Evolutionary conservation across 2,888 invertebrate genomes (phyloP).

Genomic region (Drosophila paramelanica): DNA sequence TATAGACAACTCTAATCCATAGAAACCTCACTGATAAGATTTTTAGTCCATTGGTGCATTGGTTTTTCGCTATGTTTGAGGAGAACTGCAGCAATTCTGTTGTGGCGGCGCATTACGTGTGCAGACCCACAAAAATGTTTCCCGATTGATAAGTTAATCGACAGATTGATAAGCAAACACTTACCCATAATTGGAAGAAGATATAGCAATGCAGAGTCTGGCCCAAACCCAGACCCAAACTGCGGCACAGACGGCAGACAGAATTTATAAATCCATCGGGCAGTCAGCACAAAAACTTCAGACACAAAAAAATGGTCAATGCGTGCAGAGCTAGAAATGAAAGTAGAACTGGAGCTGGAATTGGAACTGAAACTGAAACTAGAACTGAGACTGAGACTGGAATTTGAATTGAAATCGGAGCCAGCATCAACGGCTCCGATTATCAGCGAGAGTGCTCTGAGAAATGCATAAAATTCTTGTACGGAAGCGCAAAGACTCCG

Average conservation of each 20-base stretch:
- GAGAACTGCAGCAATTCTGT: not conserved
- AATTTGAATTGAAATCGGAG: not conserved
- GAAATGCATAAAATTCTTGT: constrained; percentile 68
- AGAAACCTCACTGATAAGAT: too few species aligned
- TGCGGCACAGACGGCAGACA: constrained; percentile 16
- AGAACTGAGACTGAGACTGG: constrained; percentile 3
- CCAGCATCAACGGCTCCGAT: not conserved
- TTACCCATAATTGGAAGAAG: constrained; percentile 11
- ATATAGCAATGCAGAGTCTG: constrained; percentile 7
- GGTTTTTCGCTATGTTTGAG: constrained; percentile 1
- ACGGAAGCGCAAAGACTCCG: constrained; percentile 53
- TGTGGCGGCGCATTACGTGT: constrained; percentile 28
- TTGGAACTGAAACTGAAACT: constrained; percentile 5
- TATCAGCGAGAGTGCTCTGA: constrained; percentile 35
- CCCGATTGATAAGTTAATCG: constrained; percentile 56
- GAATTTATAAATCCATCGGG: constrained; percentile 67
- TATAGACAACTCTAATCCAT: too few species aligned
- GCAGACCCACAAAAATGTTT: constrained; percentile 35
- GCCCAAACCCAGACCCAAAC: constrained; percentile 1
- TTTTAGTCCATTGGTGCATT: not conserved
- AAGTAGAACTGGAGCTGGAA: constrained; percentile 1
- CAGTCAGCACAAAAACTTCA: constrained; percentile 42
- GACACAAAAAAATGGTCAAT: constrained; percentile 62
- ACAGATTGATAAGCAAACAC: constrained; percentile 40
- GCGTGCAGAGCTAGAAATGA: constrained; percentile 37